Conservation (phyloP, 2,888 invertebrate species). For the Eurytoma californica region DNA sequence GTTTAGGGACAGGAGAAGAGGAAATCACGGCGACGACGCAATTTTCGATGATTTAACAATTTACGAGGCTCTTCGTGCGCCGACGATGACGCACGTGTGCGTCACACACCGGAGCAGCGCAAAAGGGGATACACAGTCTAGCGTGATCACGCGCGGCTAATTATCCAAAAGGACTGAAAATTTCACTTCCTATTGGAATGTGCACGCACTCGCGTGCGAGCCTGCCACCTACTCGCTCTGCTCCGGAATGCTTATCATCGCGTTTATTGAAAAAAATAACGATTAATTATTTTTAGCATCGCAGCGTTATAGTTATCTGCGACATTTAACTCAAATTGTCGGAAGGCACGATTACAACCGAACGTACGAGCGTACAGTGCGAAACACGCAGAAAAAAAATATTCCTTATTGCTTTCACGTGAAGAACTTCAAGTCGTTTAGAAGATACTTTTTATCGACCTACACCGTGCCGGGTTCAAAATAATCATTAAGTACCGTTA, state of each 20-base stretch:
- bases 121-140: background rate
- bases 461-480: background rate
- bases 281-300: no score
- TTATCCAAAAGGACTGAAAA: slow-evolving; percentile 20
- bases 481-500: no score
- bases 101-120: slow-evolving; percentile 4
- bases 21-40: background rate
- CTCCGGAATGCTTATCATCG: background rate
- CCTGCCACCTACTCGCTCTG: background rate
- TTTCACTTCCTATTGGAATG: background rate
- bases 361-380: no score
- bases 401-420: no score
- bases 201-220: background rate
- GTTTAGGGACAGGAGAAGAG: no score
- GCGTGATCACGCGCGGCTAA: slow-evolving; percentile 7
- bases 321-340: no score
- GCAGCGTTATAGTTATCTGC: no score
- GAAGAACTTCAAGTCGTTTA: no score
- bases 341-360: no score
- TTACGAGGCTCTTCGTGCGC: background rate
- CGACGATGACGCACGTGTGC: slow-evolving; percentile 26
- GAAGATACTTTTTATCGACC: no score
- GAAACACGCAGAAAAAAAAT: no score
- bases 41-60: slow-evolving; percentile 26
- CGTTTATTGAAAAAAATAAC: no score